phyloP scores from a whole-genome alignment of 2,113 vertebrate species.

The Chaetops frenatus region DNA sequence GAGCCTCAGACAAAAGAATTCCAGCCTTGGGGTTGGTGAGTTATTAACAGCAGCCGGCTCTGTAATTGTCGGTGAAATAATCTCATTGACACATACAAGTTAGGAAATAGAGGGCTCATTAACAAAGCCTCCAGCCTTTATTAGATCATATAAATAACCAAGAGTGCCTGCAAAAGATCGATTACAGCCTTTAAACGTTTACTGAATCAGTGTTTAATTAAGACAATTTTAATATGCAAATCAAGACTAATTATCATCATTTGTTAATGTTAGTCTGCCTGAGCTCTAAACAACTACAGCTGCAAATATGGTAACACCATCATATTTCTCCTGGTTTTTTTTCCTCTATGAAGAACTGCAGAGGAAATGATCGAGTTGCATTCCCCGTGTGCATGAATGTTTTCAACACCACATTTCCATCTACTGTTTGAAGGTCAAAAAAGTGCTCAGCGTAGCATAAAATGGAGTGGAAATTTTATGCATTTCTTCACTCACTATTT shows the following conservation, averaged over 20 bases:
- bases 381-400: neutral
- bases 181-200: conserved; percentile 69
- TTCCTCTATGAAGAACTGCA: neutral
- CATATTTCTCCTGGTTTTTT: conserved; percentile 43
- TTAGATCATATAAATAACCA: conserved; percentile 72
- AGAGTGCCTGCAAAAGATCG: conserved; percentile 65
- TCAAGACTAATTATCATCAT: conserved; percentile 72
- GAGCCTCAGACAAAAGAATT: conserved; percentile 1
- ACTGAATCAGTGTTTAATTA: conserved; percentile 75
- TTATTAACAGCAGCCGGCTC: neutral
- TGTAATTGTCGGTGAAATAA: conserved; percentile 49
- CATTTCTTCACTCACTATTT: conserved; percentile 28
- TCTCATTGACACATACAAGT: conserved; percentile 53
- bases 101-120: conserved; percentile 62
- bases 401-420: neutral
- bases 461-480: conserved; percentile 15
- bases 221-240: conserved; percentile 78
- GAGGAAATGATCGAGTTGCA: neutral
- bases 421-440: conserved; percentile 33
- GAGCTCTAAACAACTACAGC: conserved; percentile 55
- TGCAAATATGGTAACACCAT: conserved; percentile 30
- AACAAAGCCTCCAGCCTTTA: conserved; percentile 61
- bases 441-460: conserved; percentile 36
- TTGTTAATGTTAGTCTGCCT: conserved; percentile 72
- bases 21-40: neutral